Evolutionary conservation across 2,888 invertebrate species (phyloP).

Genomic region (Cartodere bifasciata): DNA sequence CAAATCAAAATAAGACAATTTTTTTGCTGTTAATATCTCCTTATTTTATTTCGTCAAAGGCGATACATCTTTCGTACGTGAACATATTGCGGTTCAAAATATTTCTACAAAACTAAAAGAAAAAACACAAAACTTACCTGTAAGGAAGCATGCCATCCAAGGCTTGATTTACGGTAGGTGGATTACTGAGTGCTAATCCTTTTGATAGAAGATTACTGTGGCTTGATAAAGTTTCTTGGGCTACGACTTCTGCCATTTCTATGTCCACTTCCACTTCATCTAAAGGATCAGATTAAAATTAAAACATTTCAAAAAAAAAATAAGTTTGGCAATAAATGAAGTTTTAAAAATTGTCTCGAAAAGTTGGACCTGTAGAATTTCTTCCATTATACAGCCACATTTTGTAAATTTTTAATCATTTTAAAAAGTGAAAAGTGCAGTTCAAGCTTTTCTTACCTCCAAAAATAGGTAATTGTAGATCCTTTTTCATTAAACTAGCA

Average conservation of each 20-base stretch:
- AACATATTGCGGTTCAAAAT: no score
- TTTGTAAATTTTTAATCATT: no score
- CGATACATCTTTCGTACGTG: no score
- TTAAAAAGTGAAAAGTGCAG: no score
- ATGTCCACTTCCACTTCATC: slow-evolving; percentile 61
- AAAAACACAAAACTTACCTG: slow-evolving; percentile 52
- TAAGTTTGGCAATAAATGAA: slow-evolving; percentile 3
- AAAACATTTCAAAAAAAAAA: background rate
- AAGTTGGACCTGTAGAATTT: no score
- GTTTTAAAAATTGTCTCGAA: background rate
- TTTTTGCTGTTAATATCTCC: no score
- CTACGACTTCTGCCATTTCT: slow-evolving; percentile 57
- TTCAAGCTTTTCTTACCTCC: slow-evolving; percentile 39
- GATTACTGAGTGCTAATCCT: slow-evolving; percentile 78
- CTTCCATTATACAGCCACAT: no score
- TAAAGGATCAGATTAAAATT: no score
- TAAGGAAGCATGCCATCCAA: slow-evolving; percentile 78
- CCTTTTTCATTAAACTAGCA: slow-evolving; percentile 75
- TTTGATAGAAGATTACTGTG: slow-evolving; percentile 72
- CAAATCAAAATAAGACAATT: no score
- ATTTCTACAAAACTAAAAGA: no score
- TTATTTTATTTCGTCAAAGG: no score
- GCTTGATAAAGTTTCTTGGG: slow-evolving; percentile 39
- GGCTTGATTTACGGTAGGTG: slow-evolving; percentile 80
- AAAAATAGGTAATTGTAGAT: slow-evolving; percentile 52